Evolutionary conservation across 2,113 vertebrate species (phyloP).

Genomic region (Hemiprocne comata): DNA sequence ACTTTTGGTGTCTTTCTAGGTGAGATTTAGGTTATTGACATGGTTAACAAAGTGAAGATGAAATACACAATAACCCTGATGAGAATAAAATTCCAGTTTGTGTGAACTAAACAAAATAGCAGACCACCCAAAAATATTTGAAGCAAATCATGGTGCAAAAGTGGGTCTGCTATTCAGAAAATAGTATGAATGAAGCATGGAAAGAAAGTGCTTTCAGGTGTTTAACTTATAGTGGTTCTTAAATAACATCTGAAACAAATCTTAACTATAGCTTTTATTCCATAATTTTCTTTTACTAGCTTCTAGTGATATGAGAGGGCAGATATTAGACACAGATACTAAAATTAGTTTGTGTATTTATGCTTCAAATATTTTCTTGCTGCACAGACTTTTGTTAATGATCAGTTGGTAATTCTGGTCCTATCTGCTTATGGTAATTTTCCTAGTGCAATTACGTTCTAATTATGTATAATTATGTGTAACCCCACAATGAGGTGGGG

Average conservation of each 20-base stretch:
- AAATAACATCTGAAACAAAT: conserved; percentile 3
- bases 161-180: neutral
- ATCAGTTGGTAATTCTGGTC: neutral
- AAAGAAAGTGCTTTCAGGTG: conserved; percentile 10
- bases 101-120: neutral
- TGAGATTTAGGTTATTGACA: neutral
- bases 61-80: neutral
- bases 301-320: neutral
- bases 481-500: neutral
- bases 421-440: neutral
- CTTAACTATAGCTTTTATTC: neutral
- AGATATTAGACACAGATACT: neutral
- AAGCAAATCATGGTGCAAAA: neutral
- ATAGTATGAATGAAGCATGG: neutral
- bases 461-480: neutral
- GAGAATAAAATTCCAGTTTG: neutral
- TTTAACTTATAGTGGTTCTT: neutral
- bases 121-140: neutral
- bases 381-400: neutral
- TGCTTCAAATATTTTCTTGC: neutral
- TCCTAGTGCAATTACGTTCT: neutral
- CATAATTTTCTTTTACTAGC: neutral
- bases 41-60: neutral
- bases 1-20: neutral
- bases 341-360: neutral